These are phyloP conservation scores for Barnardius zonarius DNA, from an alignment of 2,113 vertebrate species.

Conservation along the genomic window DNA sequence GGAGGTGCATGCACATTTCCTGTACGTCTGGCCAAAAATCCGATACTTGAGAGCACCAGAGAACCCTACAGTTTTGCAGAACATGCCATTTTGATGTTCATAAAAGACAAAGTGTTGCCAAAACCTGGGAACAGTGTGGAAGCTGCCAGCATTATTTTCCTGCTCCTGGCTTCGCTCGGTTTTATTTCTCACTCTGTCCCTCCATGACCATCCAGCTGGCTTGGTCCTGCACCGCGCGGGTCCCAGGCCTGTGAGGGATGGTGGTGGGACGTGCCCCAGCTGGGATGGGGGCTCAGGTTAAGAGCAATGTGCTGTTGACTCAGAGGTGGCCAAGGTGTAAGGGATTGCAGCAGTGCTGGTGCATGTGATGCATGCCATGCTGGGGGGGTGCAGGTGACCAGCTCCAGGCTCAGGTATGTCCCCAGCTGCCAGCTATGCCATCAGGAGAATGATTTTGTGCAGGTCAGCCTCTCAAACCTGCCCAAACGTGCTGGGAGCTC, in stretches of 20 bases:
- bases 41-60: not conserved
- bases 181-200: not conserved
- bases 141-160: not conserved
- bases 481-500: not conserved
- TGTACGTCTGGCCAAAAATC: conserved; percentile 54
- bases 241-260: not conserved
- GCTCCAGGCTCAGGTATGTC: not conserved
- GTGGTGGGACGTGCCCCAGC: not conserved
- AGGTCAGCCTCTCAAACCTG: not conserved
- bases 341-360: not conserved
- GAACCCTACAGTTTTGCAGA: not conserved
- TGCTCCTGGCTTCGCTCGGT: not conserved
- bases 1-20: conserved; percentile 36
- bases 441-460: not conserved
- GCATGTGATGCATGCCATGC: not conserved
- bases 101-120: not conserved
- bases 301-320: not conserved
- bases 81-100: not conserved
- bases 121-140: not conserved
- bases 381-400: not conserved
- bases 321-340: not conserved
- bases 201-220: accelerated
- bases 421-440: not conserved
- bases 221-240: accelerated
- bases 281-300: not conserved